These are phyloP conservation scores for Dissostichus mawsoni DNA, from an alignment of 2,113 vertebrate species.

Conservation along the genomic window DNA sequence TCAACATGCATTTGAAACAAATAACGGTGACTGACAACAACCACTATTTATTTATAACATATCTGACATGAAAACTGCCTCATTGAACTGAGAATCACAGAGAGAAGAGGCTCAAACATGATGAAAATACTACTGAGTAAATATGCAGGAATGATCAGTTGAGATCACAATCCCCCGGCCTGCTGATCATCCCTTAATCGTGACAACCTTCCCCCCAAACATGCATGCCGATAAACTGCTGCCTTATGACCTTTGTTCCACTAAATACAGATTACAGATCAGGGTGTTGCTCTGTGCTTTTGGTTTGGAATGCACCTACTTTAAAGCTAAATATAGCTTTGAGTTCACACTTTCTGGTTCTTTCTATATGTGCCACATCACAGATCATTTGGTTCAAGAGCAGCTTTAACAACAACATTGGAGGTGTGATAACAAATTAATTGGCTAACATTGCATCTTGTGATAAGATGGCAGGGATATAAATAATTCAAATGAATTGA, in stretches of 20 bases:
- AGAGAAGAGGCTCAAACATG: not conserved
- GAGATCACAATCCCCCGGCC: not conserved
- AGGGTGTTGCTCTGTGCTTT: conserved; percentile 8
- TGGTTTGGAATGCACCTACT: not conserved
- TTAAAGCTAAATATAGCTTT: not conserved
- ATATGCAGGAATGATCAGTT: conserved; percentile 15
- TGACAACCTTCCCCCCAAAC: not conserved
- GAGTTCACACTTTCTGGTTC: not conserved
- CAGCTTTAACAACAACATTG: conserved; percentile 10
- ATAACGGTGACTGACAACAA: not conserved
- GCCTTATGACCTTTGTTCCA: conserved; percentile 56
- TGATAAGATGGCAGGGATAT: not conserved
- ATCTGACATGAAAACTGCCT: not conserved
- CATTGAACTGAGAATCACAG: not conserved
- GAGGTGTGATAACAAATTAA: conserved; percentile 10
- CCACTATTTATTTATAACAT: not conserved
- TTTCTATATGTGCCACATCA: not conserved
- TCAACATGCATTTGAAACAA: not conserved
- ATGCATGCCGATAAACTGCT: conserved; percentile 22
- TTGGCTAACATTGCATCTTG: not conserved
- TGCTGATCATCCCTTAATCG: conserved; percentile 19
- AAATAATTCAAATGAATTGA: not conserved
- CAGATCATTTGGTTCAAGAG: not conserved
- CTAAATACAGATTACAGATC: conserved; percentile 33
- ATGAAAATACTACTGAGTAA: not conserved